phyloP scores from a whole-genome alignment of 2,113 vertebrate genomes.

The Caranx melampygus region DNA sequence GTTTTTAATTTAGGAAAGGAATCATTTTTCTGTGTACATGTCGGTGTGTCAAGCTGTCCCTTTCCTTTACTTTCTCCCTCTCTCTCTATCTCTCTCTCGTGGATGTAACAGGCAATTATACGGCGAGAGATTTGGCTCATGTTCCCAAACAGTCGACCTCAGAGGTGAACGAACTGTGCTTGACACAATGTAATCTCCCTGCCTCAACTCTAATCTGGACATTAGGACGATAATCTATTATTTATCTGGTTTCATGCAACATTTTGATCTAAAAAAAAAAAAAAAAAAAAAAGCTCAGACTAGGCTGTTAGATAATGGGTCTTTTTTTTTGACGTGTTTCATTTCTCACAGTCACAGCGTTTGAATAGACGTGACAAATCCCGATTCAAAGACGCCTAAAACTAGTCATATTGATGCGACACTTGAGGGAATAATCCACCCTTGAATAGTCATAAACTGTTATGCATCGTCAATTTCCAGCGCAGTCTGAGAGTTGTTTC shows the following conservation, averaged over 20 bases:
- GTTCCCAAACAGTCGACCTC: constrained; percentile 40
- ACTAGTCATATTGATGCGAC: not conserved
- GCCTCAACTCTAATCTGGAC: constrained; percentile 65
- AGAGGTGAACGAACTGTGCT: constrained; percentile 3
- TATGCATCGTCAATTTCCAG: not conserved
- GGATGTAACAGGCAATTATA: constrained; percentile 51
- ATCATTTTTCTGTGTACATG: constrained; percentile 35
- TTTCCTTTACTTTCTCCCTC: not conserved
- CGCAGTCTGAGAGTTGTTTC: not conserved
- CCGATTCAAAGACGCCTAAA: not conserved
- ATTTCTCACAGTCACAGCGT: not conserved
- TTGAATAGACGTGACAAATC: constrained; percentile 26
- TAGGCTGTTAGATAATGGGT: constrained; percentile 3
- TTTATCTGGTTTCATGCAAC: constrained; percentile 5
- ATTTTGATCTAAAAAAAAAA: constrained; percentile 14
- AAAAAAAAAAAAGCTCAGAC: constrained; percentile 21
- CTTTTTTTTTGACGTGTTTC: constrained; percentile 23
- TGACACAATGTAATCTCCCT: constrained; percentile 46
- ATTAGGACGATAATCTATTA: constrained; percentile 21
- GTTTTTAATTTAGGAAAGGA: constrained; percentile 60
- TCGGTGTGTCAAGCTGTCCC: constrained; percentile 49
- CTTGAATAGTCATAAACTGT: not conserved
- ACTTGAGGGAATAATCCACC: constrained; percentile 32
- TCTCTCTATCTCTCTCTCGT: not conserved
- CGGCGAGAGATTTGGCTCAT: constrained; percentile 40